A percentile compares a stretch with the other conserved stretches of the same genome.
phyloP scores from a whole-genome alignment of 2,888 invertebrate species.

The Drosophila neonasuta region DNA sequence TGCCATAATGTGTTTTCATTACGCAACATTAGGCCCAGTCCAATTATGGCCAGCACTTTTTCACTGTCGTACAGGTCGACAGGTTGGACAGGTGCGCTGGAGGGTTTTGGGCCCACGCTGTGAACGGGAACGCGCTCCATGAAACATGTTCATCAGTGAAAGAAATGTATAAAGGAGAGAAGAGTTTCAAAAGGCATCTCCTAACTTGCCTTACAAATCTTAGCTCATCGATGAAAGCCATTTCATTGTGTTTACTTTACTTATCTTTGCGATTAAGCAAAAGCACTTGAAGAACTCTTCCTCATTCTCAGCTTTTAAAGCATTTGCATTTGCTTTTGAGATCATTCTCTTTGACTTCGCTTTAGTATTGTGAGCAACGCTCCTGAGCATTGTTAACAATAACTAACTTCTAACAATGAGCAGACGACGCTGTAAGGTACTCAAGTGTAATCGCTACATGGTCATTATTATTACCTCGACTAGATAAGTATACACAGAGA shows the following conservation, averaged over 20 bases:
- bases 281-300: slow-evolving; percentile 2
- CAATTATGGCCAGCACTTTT: slow-evolving; percentile 68
- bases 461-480: slow-evolving; percentile 74
- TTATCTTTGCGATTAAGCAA: not conserved
- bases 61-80: slow-evolving; percentile 53
- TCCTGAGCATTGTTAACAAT: slow-evolving; percentile 22
- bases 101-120: slow-evolving; percentile 56
- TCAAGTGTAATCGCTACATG: slow-evolving; percentile 75
- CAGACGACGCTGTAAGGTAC: slow-evolving; percentile 49
- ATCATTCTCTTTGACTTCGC: not conserved
- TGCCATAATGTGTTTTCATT: slow-evolving; percentile 74
- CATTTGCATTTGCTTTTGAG: slow-evolving; percentile 4
- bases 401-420: slow-evolving; percentile 45
- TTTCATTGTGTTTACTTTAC: not conserved
- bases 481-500: slow-evolving; percentile 61
- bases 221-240: not conserved
- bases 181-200: too few relatives aligned
- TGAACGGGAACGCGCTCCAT: slow-evolving; percentile 11
- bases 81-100: slow-evolving; percentile 50
- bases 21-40: slow-evolving; percentile 71
- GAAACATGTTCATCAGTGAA: slow-evolving; percentile 25
- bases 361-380: not conserved
- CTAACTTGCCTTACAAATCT: too few relatives aligned
- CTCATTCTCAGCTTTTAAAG: slow-evolving; percentile 1
- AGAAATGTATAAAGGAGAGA: too few relatives aligned